Base-by-base conservation (phyloP, 1,140 invertebrate genomes). In the Luehdorfia chinensis region DNA sequence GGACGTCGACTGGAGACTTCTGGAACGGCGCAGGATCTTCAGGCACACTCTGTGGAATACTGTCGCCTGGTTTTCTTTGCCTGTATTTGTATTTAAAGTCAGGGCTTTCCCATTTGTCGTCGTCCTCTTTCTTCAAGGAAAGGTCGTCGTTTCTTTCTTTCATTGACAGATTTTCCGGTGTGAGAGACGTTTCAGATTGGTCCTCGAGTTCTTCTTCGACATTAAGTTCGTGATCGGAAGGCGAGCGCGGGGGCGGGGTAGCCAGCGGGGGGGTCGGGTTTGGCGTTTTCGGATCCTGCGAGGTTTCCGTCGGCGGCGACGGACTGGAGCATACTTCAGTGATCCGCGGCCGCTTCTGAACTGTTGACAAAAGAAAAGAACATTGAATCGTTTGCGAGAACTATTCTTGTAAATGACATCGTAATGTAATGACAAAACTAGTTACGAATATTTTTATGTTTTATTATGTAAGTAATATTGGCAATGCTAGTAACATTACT, bases 181-280 rank as follows among this genome's bases (percentile, higher is more conserved):
- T 86, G 1, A 87, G 69, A 0, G 87, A 87, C 3, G 71, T 69
- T 48, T 87, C 81, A 2, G 81, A 75, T 14, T 79, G 78, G 31
- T 88, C 85, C 45, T 81, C 75, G 4, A 79, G 56, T 61, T 88
- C 87, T 15, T 88, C 87, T 53, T 88, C 87, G 0, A 88, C 87
- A 61, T 88, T 86, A 5, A 88, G 72, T 23, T 88, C 87, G 57
- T 85, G 81, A 57, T 88, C 87, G 0, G 84, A 85, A 7, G 81
- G 79, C 4, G 84, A 83, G 14, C 56, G 75, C 2, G 66, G 80
- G 16, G 66, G 86, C 28, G 34, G 70, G 75, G 5, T n/a, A n/a
- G n/a, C n/a, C n/a, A n/a, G n/a, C n/a, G n/a, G n/a, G n/a, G n/a
- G 75, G 11, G 56, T 47, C 14, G 71, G 74, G 0, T 70, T 76